phyloP scores from a whole-genome alignment of 2,888 invertebrate species.

The Chymomyza caudatula region DNA sequence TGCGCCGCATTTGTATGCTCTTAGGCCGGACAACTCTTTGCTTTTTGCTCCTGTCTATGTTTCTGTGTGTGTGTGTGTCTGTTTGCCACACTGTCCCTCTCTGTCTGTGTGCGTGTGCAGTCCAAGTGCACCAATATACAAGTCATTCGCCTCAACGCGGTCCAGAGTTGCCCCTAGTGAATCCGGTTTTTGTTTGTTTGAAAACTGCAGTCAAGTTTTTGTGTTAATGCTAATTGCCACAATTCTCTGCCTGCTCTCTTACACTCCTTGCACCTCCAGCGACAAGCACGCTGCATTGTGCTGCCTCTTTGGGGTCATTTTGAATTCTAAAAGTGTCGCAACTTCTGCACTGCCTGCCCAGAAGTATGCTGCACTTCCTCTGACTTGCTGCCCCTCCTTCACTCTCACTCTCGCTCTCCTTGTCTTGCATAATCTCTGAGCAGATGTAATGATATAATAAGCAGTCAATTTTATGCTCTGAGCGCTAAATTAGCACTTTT shows the following conservation, averaged over 20 bases:
- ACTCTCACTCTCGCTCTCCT: neutral
- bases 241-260: slow-evolving; percentile 4
- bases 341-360: neutral
- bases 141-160: slow-evolving; percentile 56
- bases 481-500: neutral
- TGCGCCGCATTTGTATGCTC: slow-evolving; percentile 62
- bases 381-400: too few species aligned
- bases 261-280: slow-evolving; percentile 14
- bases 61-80: neutral
- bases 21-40: slow-evolving; percentile 43
- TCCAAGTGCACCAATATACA: slow-evolving; percentile 52
- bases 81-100: neutral
- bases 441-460: neutral
- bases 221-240: slow-evolving; percentile 60
- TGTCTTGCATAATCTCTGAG: neutral
- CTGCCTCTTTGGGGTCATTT: slow-evolving; percentile 52
- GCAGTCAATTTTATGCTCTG: neutral
- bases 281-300: slow-evolving; percentile 8
- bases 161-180: neutral
- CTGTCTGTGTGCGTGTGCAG: neutral
- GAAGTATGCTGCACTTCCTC: neutral
- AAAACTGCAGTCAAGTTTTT: slow-evolving; percentile 58
- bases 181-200: slow-evolving; percentile 43
- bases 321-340: slow-evolving; percentile 57
- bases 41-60: neutral